Conservation (phyloP, 2,888 invertebrate genomes). For the Achlya flavicornis region DNA sequence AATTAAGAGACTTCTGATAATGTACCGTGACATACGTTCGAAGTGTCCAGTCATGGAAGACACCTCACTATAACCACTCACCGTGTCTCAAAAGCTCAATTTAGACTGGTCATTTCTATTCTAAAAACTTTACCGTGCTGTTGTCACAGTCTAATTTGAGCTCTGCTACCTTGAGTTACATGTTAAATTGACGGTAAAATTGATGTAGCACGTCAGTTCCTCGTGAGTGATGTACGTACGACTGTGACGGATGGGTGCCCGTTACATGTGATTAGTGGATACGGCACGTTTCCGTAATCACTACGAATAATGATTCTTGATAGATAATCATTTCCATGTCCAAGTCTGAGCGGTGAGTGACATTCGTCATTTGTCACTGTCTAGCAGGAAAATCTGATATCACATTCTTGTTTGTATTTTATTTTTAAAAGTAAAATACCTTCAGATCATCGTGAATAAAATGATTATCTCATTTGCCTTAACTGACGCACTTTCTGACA, state of each 20-base stretch:
- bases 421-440: neutral
- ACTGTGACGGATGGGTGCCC: slow-evolving; percentile 67
- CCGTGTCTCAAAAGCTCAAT: slow-evolving; percentile 41
- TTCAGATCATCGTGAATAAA: neutral
- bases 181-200: slow-evolving; percentile 17
- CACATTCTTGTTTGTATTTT: neutral
- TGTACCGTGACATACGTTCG: slow-evolving; percentile 76
- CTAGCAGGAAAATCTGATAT: slow-evolving; percentile 14
- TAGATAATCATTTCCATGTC: slow-evolving; percentile 38
- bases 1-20: slow-evolving; percentile 81
- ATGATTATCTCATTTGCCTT: too few relatives aligned
- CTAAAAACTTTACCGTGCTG: slow-evolving; percentile 44
- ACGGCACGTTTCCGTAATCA: slow-evolving; percentile 67
- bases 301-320: slow-evolving; percentile 67
- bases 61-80: slow-evolving; percentile 25
- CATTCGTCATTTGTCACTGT: slow-evolving; percentile 22
- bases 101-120: slow-evolving; percentile 47
- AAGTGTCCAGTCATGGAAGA: slow-evolving; percentile 49
- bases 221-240: slow-evolving; percentile 70
- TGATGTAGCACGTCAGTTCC: slow-evolving; percentile 45
- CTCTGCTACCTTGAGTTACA: slow-evolving; percentile 39
- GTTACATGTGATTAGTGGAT: slow-evolving; percentile 77
- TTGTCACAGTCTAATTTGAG: slow-evolving; percentile 35
- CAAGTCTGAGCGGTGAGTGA: slow-evolving; percentile 22
- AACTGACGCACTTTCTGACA: too few relatives aligned